These are phyloP conservation scores for Harpalus rufipes DNA, from an alignment of 2,888 invertebrate species.

Conservation along the genomic window DNA sequence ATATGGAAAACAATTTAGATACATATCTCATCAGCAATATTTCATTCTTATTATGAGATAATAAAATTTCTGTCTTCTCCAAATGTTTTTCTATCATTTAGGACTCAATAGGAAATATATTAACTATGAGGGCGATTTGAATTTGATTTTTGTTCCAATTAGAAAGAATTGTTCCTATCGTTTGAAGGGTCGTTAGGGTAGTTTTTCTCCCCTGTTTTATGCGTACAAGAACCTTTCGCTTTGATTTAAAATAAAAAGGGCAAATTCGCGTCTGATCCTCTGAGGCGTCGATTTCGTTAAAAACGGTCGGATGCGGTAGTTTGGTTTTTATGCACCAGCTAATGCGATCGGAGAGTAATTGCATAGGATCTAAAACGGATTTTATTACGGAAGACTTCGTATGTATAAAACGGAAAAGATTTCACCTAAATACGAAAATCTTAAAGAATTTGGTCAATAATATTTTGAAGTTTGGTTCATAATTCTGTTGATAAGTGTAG, in stretches of 20 bases:
- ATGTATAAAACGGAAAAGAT: not conserved
- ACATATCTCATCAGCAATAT: slow-evolving; percentile 2
- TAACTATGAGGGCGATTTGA: not conserved
- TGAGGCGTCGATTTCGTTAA: slow-evolving; percentile 59
- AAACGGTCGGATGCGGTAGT: slow-evolving; percentile 53
- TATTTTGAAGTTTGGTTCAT: no score
- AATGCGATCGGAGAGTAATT: slow-evolving; percentile 62
- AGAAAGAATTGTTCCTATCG: not conserved
- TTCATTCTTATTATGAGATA: not conserved
- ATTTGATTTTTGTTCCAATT: slow-evolving; percentile 46
- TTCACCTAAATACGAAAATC: not conserved
- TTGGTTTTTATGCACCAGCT: slow-evolving; percentile 59
- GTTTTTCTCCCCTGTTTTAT: slow-evolving; percentile 53
- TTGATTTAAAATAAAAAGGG: slow-evolving; percentile 63
- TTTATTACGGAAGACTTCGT: slow-evolving; percentile 42
- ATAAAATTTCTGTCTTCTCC: not conserved
- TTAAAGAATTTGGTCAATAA: no score
- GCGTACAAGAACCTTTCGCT: slow-evolving; percentile 60
- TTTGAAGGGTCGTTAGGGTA: slow-evolving; percentile 35
- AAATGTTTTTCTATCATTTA: not conserved
- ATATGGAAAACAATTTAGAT: slow-evolving; percentile 34
- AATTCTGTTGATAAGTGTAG: no score
- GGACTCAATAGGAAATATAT: not conserved
- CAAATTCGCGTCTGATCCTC: slow-evolving; percentile 52
- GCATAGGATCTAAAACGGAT: slow-evolving; percentile 53